A percentile compares a stretch with the other conserved stretches of the same genome.
These are phyloP conservation scores for Xestia ashworthii DNA, from an alignment of 2,888 invertebrate genomes.

Conservation along the genomic window DNA sequence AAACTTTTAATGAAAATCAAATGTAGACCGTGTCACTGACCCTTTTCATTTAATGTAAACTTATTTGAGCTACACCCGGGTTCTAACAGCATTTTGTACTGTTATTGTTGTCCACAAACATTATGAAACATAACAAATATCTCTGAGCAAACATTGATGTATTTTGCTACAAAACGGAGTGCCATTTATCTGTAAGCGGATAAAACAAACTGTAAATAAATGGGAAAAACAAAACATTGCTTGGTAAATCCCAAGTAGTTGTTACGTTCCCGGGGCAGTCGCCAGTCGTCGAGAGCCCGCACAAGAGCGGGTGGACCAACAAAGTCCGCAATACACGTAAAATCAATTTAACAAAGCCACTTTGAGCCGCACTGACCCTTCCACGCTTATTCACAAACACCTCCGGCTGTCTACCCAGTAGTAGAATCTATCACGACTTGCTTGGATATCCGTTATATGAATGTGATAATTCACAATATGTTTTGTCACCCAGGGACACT, in stretches of 20 bases:
- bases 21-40: slow-evolving; percentile 34
- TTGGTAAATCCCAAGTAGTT: slow-evolving; percentile 78
- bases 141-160: slow-evolving; percentile 27
- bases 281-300: slow-evolving; percentile 70
- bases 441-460: not conserved
- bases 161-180: slow-evolving; percentile 17
- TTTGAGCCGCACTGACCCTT: slow-evolving; percentile 84
- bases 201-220: slow-evolving; percentile 58
- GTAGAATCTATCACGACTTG: slow-evolving; percentile 33
- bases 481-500: not conserved
- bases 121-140: slow-evolving; percentile 35
- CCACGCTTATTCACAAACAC: slow-evolving; percentile 78
- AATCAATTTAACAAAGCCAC: slow-evolving; percentile 89
- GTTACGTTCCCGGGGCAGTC: slow-evolving; percentile 68
- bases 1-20: slow-evolving; percentile 58
- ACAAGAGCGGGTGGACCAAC: slow-evolving; percentile 72
- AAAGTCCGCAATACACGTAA: slow-evolving; percentile 88
- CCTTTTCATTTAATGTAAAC: slow-evolving; percentile 42
- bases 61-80: slow-evolving; percentile 7
- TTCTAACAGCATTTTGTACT: slow-evolving; percentile 28
- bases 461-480: not conserved
- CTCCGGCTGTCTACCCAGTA: slow-evolving; percentile 58
- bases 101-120: slow-evolving; percentile 34
- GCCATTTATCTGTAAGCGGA: slow-evolving; percentile 48
- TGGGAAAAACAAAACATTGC: slow-evolving; percentile 72